These are phyloP conservation scores for Nasonovia ribisnigri DNA, from an alignment of 2,888 invertebrate genomes.

Conservation along the genomic window DNA sequence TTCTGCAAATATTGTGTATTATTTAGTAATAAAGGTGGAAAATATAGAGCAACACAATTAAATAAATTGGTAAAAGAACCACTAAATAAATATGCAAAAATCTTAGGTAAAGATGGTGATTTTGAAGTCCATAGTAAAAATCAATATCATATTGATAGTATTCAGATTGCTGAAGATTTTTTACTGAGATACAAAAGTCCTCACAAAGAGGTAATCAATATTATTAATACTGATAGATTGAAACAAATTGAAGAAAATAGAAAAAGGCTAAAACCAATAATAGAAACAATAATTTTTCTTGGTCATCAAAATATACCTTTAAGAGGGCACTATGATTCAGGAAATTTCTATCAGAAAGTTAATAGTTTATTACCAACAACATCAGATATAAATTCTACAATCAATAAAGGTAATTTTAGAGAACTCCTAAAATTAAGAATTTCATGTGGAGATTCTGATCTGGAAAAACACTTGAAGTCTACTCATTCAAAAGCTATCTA, in stretches of 20 bases:
- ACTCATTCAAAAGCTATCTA: constrained; percentile 67
- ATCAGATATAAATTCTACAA: not conserved
- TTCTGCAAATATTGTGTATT: constrained; percentile 44
- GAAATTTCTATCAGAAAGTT: not conserved
- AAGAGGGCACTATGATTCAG: not conserved
- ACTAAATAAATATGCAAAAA: constrained; percentile 66
- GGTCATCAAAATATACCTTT: constrained; percentile 15
- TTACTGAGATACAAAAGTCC: not conserved
- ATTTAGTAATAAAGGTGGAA: constrained; percentile 65
- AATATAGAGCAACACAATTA: constrained; percentile 62
- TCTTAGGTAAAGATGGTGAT: constrained; percentile 66
- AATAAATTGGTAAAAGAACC: constrained; percentile 66
- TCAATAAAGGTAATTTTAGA: constrained; percentile 68
- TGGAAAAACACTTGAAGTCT: constrained; percentile 67
- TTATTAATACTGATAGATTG: constrained; percentile 4
- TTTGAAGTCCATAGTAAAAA: constrained; percentile 48
- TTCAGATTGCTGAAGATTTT: constrained; percentile 10
- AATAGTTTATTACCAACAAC: not conserved
- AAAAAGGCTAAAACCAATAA: constrained; percentile 6
- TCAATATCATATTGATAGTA: not conserved
- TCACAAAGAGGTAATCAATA: not conserved
- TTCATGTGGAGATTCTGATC: constrained; percentile 9
- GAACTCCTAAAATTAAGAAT: constrained; percentile 65
- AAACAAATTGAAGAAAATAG: constrained; percentile 14
- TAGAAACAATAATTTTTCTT: constrained; percentile 23